Percentiles rank a stretch among this genome's conserved stretches.
Conservation (phyloP, 2,113 vertebrate species). For the Festucalex cinctus region DNA sequence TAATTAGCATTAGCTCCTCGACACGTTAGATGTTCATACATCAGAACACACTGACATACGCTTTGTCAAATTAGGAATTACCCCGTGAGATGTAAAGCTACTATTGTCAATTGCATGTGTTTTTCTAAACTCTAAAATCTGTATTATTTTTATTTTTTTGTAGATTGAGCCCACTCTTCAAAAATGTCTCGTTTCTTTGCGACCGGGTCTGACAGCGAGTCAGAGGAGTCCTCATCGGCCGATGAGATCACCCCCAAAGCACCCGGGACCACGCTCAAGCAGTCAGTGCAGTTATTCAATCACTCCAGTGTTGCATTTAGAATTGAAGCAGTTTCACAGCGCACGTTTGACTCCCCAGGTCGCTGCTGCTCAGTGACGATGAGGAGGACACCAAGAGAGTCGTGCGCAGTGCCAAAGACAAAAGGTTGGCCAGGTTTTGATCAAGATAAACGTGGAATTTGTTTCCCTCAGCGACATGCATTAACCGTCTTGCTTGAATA, state of each 20-base stretch:
- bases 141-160: not conserved
- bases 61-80: too few species aligned
- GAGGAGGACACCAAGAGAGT: constrained; percentile 90
- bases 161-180: constrained; percentile 41
- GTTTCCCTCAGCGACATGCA: not conserved
- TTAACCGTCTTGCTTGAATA: accelerated
- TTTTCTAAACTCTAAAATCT: too few species aligned
- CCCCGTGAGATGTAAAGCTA: too few species aligned
- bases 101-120: too few species aligned
- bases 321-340: not conserved
- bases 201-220: constrained; percentile 89
- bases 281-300: constrained; percentile 67
- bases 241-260: constrained; percentile 84
- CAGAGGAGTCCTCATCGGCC: constrained; percentile 82
- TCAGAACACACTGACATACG: too few species aligned
- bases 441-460: not conserved
- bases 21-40: constrained; percentile 12
- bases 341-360: constrained; percentile 59
- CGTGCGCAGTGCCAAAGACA: constrained; percentile 90
- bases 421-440: constrained; percentile 70
- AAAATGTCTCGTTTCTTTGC: constrained; percentile 88
- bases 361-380: constrained; percentile 84
- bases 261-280: constrained; percentile 82
- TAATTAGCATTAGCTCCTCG: constrained; percentile 14
- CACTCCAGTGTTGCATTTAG: not conserved